A percentile compares a stretch with the other conserved stretches of the same genome.
These are phyloP conservation scores for Hippolais icterina DNA, from an alignment of 2,113 vertebrate genomes.

Conservation along the genomic window DNA sequence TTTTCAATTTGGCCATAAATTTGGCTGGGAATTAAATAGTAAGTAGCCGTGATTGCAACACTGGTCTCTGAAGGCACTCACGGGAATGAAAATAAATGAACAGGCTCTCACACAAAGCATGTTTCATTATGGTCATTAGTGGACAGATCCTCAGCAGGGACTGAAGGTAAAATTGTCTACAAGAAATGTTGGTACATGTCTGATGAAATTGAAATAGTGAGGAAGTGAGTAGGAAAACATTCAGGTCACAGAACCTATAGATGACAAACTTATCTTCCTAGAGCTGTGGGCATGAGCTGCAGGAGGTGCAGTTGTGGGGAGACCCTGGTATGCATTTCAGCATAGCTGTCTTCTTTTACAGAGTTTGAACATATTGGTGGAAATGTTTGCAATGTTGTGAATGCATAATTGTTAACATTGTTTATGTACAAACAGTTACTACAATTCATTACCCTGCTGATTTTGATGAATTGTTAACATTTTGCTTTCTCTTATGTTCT, in stretches of 20 bases:
- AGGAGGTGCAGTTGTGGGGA: background rate
- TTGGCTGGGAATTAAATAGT: slow-evolving; percentile 88
- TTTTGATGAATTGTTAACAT: slow-evolving; percentile 17
- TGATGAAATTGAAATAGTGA: slow-evolving; percentile 43
- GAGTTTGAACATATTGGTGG: background rate
- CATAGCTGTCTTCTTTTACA: background rate
- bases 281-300: background rate
- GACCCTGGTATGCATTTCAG: background rate
- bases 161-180: slow-evolving; percentile 77
- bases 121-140: slow-evolving; percentile 92
- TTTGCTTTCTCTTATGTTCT: slow-evolving; percentile 49
- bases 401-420: background rate
- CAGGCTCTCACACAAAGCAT: slow-evolving; percentile 85
- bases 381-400: background rate
- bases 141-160: slow-evolving; percentile 74
- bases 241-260: background rate
- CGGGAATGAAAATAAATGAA: slow-evolving; percentile 92
- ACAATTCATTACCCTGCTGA: background rate
- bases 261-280: background rate
- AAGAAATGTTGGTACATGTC: slow-evolving; percentile 72
- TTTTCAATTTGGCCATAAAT: slow-evolving; percentile 89
- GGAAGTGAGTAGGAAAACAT: background rate
- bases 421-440: background rate
- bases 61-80: slow-evolving; percentile 82
- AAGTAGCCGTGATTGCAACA: slow-evolving; percentile 85